Evolutionary conservation across 2,113 vertebrate species (phyloP).

Genomic region (Pedetes capensis): DNA sequence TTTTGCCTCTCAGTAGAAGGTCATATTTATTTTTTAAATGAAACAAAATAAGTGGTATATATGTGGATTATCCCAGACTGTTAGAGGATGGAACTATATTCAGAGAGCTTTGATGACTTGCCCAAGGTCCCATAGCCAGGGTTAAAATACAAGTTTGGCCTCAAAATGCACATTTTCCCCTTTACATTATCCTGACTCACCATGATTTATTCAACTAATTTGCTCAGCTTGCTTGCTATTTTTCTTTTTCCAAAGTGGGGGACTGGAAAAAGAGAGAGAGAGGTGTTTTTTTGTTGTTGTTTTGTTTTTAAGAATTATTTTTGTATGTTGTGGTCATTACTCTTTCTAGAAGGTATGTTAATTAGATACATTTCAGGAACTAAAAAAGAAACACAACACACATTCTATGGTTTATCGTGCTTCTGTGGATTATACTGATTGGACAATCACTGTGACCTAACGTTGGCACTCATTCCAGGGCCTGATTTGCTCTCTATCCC

Average conservation of each 20-base stretch:
- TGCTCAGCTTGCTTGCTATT: neutral
- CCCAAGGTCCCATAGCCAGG: neutral
- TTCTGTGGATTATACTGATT: neutral
- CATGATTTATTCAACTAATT: neutral
- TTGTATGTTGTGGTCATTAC: neutral
- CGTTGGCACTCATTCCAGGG: neutral
- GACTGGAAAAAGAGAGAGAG: neutral
- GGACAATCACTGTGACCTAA: neutral
- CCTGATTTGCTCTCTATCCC: neutral
- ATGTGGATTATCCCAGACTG: neutral
- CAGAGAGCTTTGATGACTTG: neutral
- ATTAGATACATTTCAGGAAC: conserved; percentile 3
- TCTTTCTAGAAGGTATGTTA: neutral
- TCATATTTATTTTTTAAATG: neutral
- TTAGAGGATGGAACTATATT: neutral
- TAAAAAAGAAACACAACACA: neutral
- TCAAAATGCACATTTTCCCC: neutral
- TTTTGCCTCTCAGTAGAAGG: neutral
- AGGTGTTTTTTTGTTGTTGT: neutral
- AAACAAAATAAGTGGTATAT: neutral
- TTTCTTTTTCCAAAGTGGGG: neutral
- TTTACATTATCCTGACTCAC: neutral
- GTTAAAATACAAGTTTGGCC: neutral
- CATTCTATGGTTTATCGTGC: neutral
- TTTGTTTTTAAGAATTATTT: neutral